These are phyloP conservation scores for Lerista edwardsae DNA, from an alignment of 2,797 vertebrate genomes.

Conservation along the genomic window DNA sequence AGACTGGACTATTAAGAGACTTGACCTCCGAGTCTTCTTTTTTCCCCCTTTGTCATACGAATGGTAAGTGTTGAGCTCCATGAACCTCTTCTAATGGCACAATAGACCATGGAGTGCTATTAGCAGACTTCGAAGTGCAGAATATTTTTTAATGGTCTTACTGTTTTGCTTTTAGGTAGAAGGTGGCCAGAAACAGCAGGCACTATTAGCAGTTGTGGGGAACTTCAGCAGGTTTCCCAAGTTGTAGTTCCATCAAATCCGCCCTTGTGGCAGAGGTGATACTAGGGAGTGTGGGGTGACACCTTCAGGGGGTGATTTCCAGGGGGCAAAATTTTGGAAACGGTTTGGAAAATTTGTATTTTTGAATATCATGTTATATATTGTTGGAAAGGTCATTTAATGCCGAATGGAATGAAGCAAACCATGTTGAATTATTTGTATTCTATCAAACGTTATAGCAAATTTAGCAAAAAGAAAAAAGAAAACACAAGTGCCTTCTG, in stretches of 20 bases:
- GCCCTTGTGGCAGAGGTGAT: too few relatives aligned
- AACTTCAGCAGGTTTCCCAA: background rate
- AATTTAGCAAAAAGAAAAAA: too few relatives aligned
- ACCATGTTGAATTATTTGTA: too few relatives aligned
- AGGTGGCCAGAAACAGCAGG: background rate
- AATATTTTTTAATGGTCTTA: conserved; percentile 1
- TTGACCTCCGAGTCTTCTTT: conserved; percentile 14
- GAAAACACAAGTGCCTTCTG: too few relatives aligned
- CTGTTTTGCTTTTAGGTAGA: background rate
- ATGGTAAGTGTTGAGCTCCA: background rate
- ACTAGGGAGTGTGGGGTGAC: too few relatives aligned
- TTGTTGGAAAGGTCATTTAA: too few relatives aligned
- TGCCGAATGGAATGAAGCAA: too few relatives aligned
- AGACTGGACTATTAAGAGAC: background rate
- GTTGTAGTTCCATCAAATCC: background rate
- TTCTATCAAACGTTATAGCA: too few relatives aligned
- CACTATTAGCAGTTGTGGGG: background rate
- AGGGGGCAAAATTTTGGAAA: too few relatives aligned
- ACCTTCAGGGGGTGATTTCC: too few relatives aligned
- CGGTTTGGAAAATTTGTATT: too few relatives aligned
- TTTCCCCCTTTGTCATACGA: background rate
- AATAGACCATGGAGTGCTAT: background rate
- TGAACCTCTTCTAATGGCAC: conserved; percentile 21
- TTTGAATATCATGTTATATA: too few relatives aligned
- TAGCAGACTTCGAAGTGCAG: background rate